These are phyloP conservation scores for Phycodurus eques DNA, from an alignment of 2,113 vertebrate species.

Conservation along the genomic window DNA sequence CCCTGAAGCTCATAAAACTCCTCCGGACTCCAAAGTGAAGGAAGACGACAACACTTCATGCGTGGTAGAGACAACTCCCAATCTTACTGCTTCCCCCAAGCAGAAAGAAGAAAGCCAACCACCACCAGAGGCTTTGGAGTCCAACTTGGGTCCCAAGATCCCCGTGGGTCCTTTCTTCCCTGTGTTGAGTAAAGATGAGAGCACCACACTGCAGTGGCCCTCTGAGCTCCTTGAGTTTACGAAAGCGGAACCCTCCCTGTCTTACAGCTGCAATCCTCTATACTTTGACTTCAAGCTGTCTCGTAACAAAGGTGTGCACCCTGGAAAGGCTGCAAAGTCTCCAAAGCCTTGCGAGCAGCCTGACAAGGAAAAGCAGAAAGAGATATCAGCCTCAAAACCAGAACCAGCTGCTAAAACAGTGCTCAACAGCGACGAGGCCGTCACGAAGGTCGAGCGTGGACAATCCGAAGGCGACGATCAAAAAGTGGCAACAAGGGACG, in stretches of 20 bases:
- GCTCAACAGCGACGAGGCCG: conserved; percentile 51
- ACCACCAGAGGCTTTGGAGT: conserved; percentile 53
- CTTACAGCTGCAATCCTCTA: conserved; percentile 96
- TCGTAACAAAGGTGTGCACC: conserved; percentile 82
- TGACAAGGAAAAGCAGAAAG: conserved; percentile 40
- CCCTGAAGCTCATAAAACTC: conserved; percentile 30
- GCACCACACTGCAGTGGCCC: conserved; percentile 96
- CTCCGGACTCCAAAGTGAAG: conserved; percentile 45
- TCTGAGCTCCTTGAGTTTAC: conserved; percentile 95
- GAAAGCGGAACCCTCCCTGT: conserved; percentile 87
- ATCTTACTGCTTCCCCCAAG: conserved; percentile 40
- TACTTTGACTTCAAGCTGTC: conserved; percentile 98
- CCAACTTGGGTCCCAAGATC: conserved; percentile 80
- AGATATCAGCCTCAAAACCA: conserved; percentile 53
- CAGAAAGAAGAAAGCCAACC: conserved; percentile 28
- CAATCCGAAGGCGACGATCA: conserved; percentile 46
- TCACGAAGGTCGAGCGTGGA: conserved; percentile 36
- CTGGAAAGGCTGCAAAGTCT: conserved; percentile 61
- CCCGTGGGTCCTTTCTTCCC: conserved; percentile 89
- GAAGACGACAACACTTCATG: conserved; percentile 28
- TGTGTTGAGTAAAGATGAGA: conserved; percentile 95
- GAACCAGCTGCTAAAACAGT: conserved; percentile 31
- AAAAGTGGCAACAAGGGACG: conserved; percentile 62
- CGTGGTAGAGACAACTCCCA: conserved; percentile 18
- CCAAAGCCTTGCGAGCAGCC: conserved; percentile 51